Conservation (phyloP, 2,888 invertebrate species). For the Macaria notata region DNA sequence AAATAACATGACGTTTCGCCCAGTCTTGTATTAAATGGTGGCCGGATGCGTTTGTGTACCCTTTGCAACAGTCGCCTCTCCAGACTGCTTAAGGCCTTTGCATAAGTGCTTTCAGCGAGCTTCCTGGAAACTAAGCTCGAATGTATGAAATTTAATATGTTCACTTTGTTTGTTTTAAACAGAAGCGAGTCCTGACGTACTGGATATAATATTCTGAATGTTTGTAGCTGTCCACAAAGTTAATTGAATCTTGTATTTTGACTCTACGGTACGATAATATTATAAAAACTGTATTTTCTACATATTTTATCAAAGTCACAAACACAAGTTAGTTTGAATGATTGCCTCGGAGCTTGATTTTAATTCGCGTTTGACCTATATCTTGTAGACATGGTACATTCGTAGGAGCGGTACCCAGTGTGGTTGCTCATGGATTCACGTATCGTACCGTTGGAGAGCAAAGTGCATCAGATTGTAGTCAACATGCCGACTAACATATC, state of each 20-base stretch:
- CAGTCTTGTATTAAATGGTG: constrained; percentile 31
- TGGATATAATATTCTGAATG: background rate
- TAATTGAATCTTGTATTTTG: constrained; percentile 1
- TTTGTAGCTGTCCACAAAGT: background rate
- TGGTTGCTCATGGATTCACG: constrained; percentile 53
- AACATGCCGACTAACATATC: constrained; percentile 54
- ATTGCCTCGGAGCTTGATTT: too few relatives aligned
- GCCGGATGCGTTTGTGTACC: constrained; percentile 34
- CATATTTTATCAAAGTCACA: too few relatives aligned
- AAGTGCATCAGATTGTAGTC: constrained; percentile 63
- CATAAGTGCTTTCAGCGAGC: constrained; percentile 12
- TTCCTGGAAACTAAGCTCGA: constrained; percentile 9
- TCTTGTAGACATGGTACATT: constrained; percentile 10
- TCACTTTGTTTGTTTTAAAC: constrained; percentile 8
- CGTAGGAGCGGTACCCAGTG: constrained; percentile 17
- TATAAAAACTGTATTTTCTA: too few relatives aligned
- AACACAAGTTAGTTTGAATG: too few relatives aligned
- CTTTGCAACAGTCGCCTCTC: constrained; percentile 19
- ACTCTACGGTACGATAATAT: too few relatives aligned
- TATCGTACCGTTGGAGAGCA: constrained; percentile 53
- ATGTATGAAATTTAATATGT: constrained; percentile 12
- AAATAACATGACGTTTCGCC: constrained; percentile 42
- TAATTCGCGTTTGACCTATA: too few relatives aligned
- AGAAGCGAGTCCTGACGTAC: background rate
- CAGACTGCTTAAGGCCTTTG: constrained; percentile 6